Conservation (phyloP, 2,113 vertebrate genomes). For the Sturnus vulgaris region DNA sequence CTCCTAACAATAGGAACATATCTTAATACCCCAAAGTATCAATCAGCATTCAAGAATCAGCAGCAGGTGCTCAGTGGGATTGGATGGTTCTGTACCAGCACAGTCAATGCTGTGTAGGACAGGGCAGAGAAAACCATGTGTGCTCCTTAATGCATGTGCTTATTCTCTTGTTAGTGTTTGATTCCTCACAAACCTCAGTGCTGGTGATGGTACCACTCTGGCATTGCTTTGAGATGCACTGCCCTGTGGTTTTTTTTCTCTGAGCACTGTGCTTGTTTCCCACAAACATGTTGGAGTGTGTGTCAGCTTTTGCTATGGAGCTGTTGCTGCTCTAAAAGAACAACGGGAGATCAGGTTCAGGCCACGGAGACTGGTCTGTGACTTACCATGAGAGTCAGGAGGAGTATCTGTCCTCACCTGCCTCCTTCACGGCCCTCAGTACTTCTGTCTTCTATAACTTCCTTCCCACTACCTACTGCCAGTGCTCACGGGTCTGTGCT, state of each 20-base stretch:
- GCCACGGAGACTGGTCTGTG: neutral
- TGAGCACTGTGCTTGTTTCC: neutral
- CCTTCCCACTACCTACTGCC: neutral
- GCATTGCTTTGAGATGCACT: neutral
- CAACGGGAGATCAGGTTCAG: neutral
- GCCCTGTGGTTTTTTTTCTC: neutral
- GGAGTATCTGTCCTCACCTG: neutral
- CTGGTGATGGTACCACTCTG: neutral
- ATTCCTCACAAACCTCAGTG: neutral
- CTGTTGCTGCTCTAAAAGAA: neutral
- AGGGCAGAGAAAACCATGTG: neutral
- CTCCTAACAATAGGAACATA: neutral
- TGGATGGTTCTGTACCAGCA: fast-evolving
- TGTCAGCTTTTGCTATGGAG: neutral
- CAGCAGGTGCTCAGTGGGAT: neutral
- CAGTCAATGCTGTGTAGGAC: neutral
- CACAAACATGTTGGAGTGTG: neutral
- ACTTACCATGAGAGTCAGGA: neutral
- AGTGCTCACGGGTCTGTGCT: neutral
- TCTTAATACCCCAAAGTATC: neutral
- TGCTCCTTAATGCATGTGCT: neutral
- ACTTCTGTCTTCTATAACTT: neutral
- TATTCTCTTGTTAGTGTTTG: neutral
- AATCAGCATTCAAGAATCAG: neutral
- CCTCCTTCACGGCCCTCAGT: neutral